Percentiles rank a stretch among this genome's conserved stretches.
Evolutionary conservation across 1,140 invertebrate genomes (phyloP).

Genomic region (Eupeodes corollae): DNA sequence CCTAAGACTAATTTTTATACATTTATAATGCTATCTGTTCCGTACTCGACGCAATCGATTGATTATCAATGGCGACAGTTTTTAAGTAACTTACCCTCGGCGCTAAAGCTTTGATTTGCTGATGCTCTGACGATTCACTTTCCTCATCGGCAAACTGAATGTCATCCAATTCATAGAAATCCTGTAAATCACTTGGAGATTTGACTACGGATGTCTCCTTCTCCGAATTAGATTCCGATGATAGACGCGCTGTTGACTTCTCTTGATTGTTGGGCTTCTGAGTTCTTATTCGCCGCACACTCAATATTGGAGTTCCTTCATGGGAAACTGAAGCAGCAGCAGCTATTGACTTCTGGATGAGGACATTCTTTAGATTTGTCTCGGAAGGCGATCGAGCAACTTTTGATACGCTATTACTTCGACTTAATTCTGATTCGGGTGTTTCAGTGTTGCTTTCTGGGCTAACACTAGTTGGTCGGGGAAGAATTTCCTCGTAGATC

Average conservation of each 20-base stretch:
- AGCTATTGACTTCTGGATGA: constrained; percentile 6
- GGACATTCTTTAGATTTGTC: constrained; percentile 7
- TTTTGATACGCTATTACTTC: constrained; percentile 17
- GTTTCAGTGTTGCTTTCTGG: constrained; percentile 44
- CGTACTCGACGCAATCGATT: no score
- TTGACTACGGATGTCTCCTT: constrained; percentile 42
- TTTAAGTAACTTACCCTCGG: no score
- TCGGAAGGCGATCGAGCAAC: constrained; percentile 26
- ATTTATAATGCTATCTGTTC: no score
- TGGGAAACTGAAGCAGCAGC: not conserved
- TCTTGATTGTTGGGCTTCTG: not conserved
- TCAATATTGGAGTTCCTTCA: constrained; percentile 3
- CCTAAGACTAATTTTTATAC: no score
- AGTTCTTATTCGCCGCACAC: not conserved
- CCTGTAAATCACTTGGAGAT: constrained; percentile 27
- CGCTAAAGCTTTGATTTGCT: no score
- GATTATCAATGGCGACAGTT: no score
- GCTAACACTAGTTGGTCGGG: constrained; percentile 39
- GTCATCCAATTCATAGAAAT: constrained; percentile 37
- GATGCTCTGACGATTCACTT: no score
- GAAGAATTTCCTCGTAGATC: constrained; percentile 40
- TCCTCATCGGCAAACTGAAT: constrained; percentile 43
- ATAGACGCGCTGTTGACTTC: not conserved
- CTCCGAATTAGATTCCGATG: constrained; percentile 14
- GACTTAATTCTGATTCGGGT: constrained; percentile 17